Conservation (phyloP, 2,113 vertebrate species). For the Gallinago jamesoni region DNA sequence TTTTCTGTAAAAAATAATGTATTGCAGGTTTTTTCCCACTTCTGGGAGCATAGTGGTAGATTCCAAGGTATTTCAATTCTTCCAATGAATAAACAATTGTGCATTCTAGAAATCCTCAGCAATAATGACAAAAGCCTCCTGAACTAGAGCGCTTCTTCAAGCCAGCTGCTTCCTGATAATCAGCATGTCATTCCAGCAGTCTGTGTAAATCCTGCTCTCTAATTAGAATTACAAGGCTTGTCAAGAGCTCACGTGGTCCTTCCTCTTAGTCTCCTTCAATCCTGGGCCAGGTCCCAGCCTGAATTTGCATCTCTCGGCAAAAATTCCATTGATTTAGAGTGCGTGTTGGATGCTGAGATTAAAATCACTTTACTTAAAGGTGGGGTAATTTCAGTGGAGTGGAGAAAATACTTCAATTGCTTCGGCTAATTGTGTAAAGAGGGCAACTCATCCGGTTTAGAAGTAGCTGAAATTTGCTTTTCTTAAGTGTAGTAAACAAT, state of each 20-base stretch:
- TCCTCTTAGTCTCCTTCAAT: not conserved
- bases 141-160: constrained; percentile 15
- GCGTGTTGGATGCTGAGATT: not conserved
- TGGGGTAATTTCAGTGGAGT: not conserved
- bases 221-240: constrained; percentile 33
- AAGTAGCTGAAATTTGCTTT: not conserved
- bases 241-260: not conserved
- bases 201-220: constrained; percentile 15
- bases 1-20: not conserved
- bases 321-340: not conserved
- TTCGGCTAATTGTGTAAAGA: not conserved
- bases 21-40: not conserved
- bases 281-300: not conserved
- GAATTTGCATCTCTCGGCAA: not conserved
- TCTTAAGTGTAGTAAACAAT: not conserved
- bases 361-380: not conserved
- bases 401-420: not conserved
- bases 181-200: not conserved
- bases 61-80: not conserved
- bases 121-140: not conserved
- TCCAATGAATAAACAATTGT: not conserved
- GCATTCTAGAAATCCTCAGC: not conserved
- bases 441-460: not conserved
- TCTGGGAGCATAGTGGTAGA: not conserved
- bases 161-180: constrained; percentile 53